Evolutionary conservation across 2,888 invertebrate genomes (phyloP).

Genomic region (Electrophaes corylata): DNA sequence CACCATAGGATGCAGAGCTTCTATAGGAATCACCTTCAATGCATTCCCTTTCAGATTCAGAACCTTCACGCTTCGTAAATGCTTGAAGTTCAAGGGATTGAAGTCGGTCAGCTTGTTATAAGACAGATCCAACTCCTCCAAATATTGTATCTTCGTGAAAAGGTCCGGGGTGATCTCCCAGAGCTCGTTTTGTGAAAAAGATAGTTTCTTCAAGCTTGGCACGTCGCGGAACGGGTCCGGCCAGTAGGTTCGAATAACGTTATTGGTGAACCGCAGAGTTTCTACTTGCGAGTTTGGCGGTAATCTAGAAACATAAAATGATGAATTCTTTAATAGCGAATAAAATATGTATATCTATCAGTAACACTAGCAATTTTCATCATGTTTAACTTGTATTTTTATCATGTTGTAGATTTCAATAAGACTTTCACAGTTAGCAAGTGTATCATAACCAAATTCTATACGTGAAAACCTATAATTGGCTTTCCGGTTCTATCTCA

Average conservation of each 20-base stretch:
- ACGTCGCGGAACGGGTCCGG: conserved; percentile 74
- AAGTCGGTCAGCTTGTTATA: conserved; percentile 75
- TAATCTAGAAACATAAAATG: conserved; percentile 60
- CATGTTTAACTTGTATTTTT: too few relatives aligned
- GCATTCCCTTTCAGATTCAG: conserved; percentile 78
- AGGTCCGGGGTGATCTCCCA: conserved; percentile 71
- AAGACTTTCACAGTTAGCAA: too few relatives aligned
- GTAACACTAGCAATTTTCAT: too few relatives aligned
- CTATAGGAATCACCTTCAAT: conserved; percentile 67
- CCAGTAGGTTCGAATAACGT: conserved; percentile 75
- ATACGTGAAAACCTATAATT: too few relatives aligned
- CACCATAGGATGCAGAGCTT: conserved; percentile 65
- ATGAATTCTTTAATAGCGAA: too few relatives aligned
- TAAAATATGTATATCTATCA: too few relatives aligned
- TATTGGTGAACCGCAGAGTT: conserved; percentile 69
- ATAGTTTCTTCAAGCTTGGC: conserved; percentile 67
- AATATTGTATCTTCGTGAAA: conserved; percentile 66
- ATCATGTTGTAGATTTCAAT: too few relatives aligned
- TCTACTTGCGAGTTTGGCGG: conserved; percentile 73
- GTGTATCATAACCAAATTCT: too few relatives aligned
- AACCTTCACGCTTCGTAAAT: conserved; percentile 60
- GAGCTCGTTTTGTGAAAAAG: conserved; percentile 79
- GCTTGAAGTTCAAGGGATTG: conserved; percentile 68
- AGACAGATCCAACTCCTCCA: conserved; percentile 82
- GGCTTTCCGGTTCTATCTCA: too few relatives aligned